Conservation (phyloP, 2,888 invertebrate species). For the Cataglyphis albicans region DNA sequence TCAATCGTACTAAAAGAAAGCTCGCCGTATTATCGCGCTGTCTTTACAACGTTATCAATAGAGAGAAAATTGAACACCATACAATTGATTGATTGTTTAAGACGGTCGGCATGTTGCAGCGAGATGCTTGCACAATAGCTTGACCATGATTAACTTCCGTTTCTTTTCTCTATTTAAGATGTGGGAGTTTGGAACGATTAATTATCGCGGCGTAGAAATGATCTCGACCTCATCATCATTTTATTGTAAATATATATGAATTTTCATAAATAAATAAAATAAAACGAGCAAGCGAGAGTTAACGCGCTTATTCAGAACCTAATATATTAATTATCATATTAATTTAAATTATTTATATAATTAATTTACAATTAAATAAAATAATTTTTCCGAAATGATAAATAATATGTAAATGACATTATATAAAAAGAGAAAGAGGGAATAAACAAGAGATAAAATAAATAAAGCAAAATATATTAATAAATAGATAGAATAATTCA, state of each 20-base stretch:
- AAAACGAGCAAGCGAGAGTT: too few relatives aligned
- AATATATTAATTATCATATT: neutral
- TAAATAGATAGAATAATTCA: neutral
- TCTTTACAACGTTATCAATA: conserved; percentile 24
- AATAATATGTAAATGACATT: neutral
- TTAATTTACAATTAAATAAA: neutral
- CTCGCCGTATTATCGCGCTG: neutral
- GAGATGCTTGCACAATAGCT: neutral
- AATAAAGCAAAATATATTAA: too few relatives aligned
- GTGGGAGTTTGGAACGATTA: neutral
- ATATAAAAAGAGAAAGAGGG: too few relatives aligned
- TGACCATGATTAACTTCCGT: neutral
- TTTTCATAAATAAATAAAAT: neutral
- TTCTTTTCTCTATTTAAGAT: conserved; percentile 11
- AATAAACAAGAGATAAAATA: too few relatives aligned
- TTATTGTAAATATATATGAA: neutral
- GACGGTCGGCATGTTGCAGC: conserved; percentile 3
- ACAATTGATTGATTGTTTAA: conserved; percentile 14
- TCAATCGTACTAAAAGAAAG: conserved; percentile 12
- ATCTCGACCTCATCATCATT: neutral
- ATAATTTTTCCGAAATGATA: neutral
- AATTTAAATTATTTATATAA: neutral
- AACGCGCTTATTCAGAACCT: too few relatives aligned
- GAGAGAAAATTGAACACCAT: conserved; percentile 6
- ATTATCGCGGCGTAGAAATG: neutral